Conservation (phyloP, 2,888 invertebrate species). For the Sisyra nigra region DNA sequence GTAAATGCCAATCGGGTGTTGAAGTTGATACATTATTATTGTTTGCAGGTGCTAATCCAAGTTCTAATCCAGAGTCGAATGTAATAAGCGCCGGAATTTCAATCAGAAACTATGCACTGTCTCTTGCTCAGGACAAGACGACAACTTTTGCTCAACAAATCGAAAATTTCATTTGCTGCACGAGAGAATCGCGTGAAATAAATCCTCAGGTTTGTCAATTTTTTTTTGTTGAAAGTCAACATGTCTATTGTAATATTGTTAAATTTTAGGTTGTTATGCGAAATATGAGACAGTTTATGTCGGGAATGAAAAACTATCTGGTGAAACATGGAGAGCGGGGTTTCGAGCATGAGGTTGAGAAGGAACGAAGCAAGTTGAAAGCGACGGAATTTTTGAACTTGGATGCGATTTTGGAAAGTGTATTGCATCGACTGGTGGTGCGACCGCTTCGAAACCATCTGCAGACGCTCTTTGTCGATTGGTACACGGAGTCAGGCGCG, state of each 20-base stretch:
- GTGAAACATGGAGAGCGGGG: constrained; percentile 91
- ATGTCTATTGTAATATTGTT: too few species aligned
- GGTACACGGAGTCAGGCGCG: constrained; percentile 62
- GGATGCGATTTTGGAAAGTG: constrained; percentile 87
- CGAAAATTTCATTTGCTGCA: constrained; percentile 86
- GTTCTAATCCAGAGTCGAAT: constrained; percentile 31
- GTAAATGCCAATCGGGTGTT: too few species aligned
- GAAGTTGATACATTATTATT: too few species aligned
- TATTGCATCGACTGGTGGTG: constrained; percentile 84
- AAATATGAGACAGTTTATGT: constrained; percentile 93
- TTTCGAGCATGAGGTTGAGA: constrained; percentile 80
- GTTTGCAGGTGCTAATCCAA: too few species aligned
- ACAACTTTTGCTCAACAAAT: constrained; percentile 88
- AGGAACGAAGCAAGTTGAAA: constrained; percentile 67
- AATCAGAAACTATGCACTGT: constrained; percentile 61
- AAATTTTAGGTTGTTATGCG: constrained; percentile 55
- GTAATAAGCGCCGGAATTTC: constrained; percentile 51
- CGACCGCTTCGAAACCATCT: constrained; percentile 70
- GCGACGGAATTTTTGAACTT: constrained; percentile 87
- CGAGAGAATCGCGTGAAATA: constrained; percentile 74
- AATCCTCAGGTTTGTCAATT: constrained; percentile 71
- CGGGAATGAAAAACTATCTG: constrained; percentile 95
- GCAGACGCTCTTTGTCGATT: constrained; percentile 72
- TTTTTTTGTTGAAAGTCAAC: too few species aligned
- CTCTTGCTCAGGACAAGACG: constrained; percentile 65